Conservation (phyloP, 2,797 vertebrate genomes). For the Anabacerthia variegaticeps region DNA sequence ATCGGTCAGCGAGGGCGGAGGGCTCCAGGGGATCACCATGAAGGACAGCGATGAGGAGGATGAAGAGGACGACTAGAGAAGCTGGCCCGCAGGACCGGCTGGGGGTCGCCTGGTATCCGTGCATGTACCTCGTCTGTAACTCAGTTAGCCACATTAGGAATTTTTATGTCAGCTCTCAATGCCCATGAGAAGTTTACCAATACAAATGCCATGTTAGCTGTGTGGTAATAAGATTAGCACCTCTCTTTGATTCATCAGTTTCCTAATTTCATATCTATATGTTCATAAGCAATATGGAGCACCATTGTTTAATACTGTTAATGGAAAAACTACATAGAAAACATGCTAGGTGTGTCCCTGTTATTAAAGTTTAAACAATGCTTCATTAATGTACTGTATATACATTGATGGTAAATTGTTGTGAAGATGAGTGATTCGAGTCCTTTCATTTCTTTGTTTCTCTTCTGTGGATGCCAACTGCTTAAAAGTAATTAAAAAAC, state of each 20-base stretch:
- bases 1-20: constrained; percentile 91
- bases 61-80: constrained; percentile 88
- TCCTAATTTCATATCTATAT: constrained; percentile 93
- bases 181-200: constrained; percentile 93
- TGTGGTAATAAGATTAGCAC: constrained; percentile 93
- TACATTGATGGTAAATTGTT: constrained; percentile 91
- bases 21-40: constrained; percentile 98
- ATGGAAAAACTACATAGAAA: constrained; percentile 89
- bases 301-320: constrained; percentile 95
- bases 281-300: constrained; percentile 99
- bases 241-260: constrained; percentile 89
- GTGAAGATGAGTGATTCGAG: constrained; percentile 88
- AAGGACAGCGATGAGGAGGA: constrained; percentile 98
- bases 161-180: constrained; percentile 92
- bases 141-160: constrained; percentile 97
- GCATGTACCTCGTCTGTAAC: constrained; percentile 96
- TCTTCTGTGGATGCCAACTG: constrained; percentile 92
- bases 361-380: constrained; percentile 92
- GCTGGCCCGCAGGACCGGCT: constrained; percentile 68
- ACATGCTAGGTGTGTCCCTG: constrained; percentile 88
- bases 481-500: constrained; percentile 82
- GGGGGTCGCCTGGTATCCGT: constrained; percentile 91
- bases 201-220: constrained; percentile 95
- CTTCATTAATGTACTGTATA: constrained; percentile 95
- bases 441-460: constrained; percentile 88